Percentiles rank a stretch among this genome's conserved stretches.
These are phyloP conservation scores for Trichopria drosophilae DNA, from an alignment of 2,888 invertebrate species.

Conservation along the genomic window DNA sequence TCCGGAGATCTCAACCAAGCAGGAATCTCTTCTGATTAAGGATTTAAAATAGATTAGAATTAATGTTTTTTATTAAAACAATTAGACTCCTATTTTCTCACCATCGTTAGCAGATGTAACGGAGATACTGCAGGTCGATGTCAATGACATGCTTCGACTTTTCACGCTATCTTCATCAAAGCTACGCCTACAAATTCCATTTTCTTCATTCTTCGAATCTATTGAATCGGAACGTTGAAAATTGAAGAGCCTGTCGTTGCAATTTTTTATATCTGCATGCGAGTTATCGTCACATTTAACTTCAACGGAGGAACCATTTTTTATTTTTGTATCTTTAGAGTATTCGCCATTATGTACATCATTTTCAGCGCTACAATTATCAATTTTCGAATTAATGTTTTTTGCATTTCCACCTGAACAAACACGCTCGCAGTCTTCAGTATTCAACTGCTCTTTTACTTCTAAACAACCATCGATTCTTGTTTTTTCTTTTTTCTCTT, in stretches of 20 bases:
- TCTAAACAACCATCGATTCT: conserved; percentile 52
- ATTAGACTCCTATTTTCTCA: conserved; percentile 48
- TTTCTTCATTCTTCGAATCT: conserved; percentile 42
- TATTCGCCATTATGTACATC: not conserved
- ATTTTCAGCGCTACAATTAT: no score
- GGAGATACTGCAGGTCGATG: conserved; percentile 53
- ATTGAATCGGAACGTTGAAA: conserved; percentile 44
- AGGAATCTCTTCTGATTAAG: conserved; percentile 66
- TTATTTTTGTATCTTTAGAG: not conserved
- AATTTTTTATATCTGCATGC: no score
- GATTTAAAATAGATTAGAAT: conserved; percentile 45
- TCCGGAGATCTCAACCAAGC: conserved; percentile 83
- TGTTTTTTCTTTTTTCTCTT: conserved; percentile 23
- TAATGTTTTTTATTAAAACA: conserved; percentile 51
- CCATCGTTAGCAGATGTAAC: conserved; percentile 43
- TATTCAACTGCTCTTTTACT: conserved; percentile 52
- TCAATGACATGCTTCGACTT: conserved; percentile 54
- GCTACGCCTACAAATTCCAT: conserved; percentile 27
- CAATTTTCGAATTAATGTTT: not conserved
- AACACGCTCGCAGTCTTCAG: conserved; percentile 54
- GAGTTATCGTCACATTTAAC: not conserved
- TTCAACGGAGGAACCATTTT: conserved; percentile 4
- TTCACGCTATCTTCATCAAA: conserved; percentile 45
- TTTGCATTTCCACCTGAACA: conserved; percentile 47
- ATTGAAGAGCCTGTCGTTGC: no score